Conservation (phyloP, 2,113 vertebrate species). For the Aegotheles bennettii region DNA sequence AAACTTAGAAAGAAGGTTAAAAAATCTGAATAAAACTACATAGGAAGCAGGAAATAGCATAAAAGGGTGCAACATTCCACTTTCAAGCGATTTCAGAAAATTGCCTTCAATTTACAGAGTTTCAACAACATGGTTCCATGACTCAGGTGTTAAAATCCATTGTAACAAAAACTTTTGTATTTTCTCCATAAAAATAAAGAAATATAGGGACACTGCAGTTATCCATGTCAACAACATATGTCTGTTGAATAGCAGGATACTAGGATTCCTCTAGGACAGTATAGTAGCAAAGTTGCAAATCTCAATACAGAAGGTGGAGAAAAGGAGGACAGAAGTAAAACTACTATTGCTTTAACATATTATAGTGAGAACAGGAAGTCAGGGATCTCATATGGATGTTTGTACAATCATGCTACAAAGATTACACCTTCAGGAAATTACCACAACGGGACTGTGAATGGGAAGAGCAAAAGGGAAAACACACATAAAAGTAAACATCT, state of each 20-base stretch:
- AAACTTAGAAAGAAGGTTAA: constrained; percentile 72
- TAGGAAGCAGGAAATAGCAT: constrained; percentile 66
- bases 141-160: constrained; percentile 65
- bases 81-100: constrained; percentile 65
- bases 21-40: constrained; percentile 68
- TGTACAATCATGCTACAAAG: constrained; percentile 79
- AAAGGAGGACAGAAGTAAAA: constrained; percentile 52
- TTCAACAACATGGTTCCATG: constrained; percentile 58
- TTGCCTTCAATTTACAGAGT: constrained; percentile 58
- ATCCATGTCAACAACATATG: constrained; percentile 34
- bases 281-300: constrained; percentile 16
- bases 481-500: constrained; percentile 62
- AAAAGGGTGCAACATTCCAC: constrained; percentile 70
- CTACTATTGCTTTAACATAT: constrained; percentile 70
- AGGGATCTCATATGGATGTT: constrained; percentile 60
- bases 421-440: constrained; percentile 64
- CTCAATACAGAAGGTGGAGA: constrained; percentile 26
- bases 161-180: constrained; percentile 67
- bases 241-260: constrained; percentile 56
- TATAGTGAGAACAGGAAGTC: constrained; percentile 63
- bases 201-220: constrained; percentile 66
- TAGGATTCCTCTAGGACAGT: constrained; percentile 62
- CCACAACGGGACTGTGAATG: constrained; percentile 23
- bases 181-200: constrained; percentile 70
- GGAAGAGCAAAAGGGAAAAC: constrained; percentile 55